Base-by-base conservation (phyloP, 2,888 invertebrate species). In the Calameuta idolon region DNA sequence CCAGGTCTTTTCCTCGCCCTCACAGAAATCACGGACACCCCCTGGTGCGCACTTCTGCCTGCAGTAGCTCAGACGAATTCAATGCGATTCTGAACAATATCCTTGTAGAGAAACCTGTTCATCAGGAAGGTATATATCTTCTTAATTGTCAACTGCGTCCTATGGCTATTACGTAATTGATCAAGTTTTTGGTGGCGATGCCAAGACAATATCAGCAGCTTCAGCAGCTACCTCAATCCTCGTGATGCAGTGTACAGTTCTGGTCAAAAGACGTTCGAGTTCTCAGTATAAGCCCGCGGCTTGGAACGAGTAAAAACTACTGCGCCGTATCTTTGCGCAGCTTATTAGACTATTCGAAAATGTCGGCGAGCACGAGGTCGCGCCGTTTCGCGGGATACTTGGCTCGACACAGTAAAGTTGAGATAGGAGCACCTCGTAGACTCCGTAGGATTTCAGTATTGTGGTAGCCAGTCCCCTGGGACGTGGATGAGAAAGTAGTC, bases 361-460 rank as follows among this genome's bases (percentile, higher is more conserved):
- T 71, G 71, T 71, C 71, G 71, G 31, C 31, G 9, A 33, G 12
- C 71, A 71, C 71, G 71, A 71, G 71, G 71, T 71, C 71, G 71
- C 12, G 71, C 71, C 31, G 71, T 33, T 33, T 71, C 71, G 71
- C 71, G 55, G 55, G 55, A 55, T 11, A 33, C 71, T 31, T 71
- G 71, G 71, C 33, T 71, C 71, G 71, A 71, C 55, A 23, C 23
- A 55, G 23, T 23, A 55, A 23, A 55, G 55, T 23, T 55, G 55
- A 55, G 55, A 55, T 55, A 55, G 55, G 55, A 55, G 5, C 55
- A 55, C 55, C 55, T 23, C 23, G 23, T 55, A 55, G 23, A 23
- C 23, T 55, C 55, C 23, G 55, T 55, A 23, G 55, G 23, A 23
- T 23, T 55, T 55, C 23, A 55, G 9, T 2, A 55, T 55, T 15